Base-by-base conservation (phyloP, 1,140 invertebrate species). In the Drosophila leontia region DNA sequence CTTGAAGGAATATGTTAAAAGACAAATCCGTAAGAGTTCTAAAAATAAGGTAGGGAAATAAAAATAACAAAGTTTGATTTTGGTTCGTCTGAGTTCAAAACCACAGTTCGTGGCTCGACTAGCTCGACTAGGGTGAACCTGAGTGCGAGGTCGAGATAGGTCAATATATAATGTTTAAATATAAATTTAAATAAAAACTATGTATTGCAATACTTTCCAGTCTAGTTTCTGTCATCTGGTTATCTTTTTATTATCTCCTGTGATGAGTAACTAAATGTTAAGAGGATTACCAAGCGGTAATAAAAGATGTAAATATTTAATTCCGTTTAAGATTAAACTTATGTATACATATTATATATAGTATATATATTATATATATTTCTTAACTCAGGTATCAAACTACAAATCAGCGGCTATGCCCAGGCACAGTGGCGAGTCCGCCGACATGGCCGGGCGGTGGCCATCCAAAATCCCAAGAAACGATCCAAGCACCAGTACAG, bases 401-500 rank as follows among this genome's bases (percentile, higher is more conserved):
- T 92, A 17, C 68, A 92, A 59, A 84, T 92, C 8, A 83, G 75
- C 35, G 91, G 91, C 7, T 92, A 70, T 60, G 91, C 91, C 17
- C 79, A 68, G 19, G 85, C 88, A 7, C 87, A 91, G 13, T 92
- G 91, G 91, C 74, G 84, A 11, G 17, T 44, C 5, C 71, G 75
- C 4, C 68, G 75, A 51, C 76, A 76, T 61, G 76, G 91, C 2
- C 34, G 58, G 0, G 59, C 60, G 3, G 23, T 80, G 57, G 69
- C 83, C 29, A 80, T 84, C 7, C 76, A 81, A 7, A 75, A 82
- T 26, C 32, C 65, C 3, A 82, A 72, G 15, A 78, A 75, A 7
- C 69, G 60, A 3, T 50, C 55, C 1, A 91, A 75, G 19, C 47
- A 55, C n/a, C 19, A 64, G 15, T 92, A 64, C 45, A 76, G 58